A percentile compares a stretch with the other conserved stretches of the same genome.
Conservation (phyloP, 1,140 invertebrate species). For the Anoplophora glabripennis region DNA sequence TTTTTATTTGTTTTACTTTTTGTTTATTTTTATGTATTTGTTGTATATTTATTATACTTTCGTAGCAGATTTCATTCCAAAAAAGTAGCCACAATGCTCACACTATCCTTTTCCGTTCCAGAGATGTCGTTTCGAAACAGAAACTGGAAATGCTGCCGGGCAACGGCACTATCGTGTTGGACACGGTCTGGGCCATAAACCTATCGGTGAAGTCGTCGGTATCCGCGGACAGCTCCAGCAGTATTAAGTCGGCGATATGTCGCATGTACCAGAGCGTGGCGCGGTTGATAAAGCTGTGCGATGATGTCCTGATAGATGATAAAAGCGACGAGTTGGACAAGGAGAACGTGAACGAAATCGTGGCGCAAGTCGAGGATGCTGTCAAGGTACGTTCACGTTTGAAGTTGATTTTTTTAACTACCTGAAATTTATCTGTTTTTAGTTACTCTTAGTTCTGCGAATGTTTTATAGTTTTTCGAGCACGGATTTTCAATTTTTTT, state of each 20-base stretch:
- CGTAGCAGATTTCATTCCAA: no score
- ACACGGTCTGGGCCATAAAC: conserved; percentile 86
- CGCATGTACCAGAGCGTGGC: conserved; percentile 84
- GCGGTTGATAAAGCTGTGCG: conserved; percentile 83
- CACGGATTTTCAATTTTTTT: no score
- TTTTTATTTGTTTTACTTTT: no score
- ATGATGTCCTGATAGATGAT: conserved; percentile 77
- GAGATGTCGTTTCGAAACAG: conserved; percentile 86
- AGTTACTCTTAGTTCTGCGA: no score
- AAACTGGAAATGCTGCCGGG: conserved; percentile 89
- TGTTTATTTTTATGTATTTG: no score
- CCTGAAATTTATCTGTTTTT: no score
- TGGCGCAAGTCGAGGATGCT: conserved; percentile 73
- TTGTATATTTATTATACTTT: no score
- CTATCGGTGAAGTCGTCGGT: conserved; percentile 55
- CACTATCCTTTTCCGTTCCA: conserved; percentile 53
- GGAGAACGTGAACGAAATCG: conserved; percentile 75
- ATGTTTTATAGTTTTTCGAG: no score
- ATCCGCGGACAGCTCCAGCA: conserved; percentile 41
- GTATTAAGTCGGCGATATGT: conserved; percentile 72
- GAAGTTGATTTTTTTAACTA: no score
- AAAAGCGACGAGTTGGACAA: conserved; percentile 62
- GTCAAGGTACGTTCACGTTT: conserved; percentile 65
- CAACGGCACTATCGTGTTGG: conserved; percentile 87
- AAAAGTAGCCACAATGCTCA: no score